phyloP scores from a whole-genome alignment of 1,140 invertebrate species.

The Odontomachus brunneus region DNA sequence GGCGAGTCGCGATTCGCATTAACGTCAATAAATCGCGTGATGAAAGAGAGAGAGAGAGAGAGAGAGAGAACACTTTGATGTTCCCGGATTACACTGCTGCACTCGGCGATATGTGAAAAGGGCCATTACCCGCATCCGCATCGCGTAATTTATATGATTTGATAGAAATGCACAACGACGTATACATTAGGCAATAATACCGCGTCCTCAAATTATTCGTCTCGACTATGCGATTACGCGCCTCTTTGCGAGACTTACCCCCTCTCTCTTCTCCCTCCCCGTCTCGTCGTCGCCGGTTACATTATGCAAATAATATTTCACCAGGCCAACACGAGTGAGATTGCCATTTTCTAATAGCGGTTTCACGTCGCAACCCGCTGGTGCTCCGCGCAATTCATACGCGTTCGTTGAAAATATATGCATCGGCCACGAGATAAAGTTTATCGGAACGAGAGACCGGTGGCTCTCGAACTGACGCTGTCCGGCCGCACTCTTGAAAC shows the following conservation, averaged over 20 bases:
- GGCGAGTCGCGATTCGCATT: no score
- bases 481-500: not conserved
- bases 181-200: not conserved
- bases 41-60: no score
- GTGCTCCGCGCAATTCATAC: not conserved
- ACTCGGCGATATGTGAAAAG: not conserved
- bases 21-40: no score
- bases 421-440: slow-evolving; percentile 30
- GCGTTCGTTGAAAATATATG: not conserved
- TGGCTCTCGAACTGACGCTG: not conserved
- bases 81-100: not conserved
- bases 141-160: not conserved
- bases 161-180: not conserved
- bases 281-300: not conserved
- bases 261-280: no score
- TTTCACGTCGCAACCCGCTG: slow-evolving; percentile 12
- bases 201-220: slow-evolving; percentile 7
- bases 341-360: slow-evolving; percentile 34
- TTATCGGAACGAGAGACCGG: slow-evolving; percentile 29
- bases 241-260: slow-evolving; percentile 5
- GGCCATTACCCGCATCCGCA: not conserved
- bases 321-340: slow-evolving; percentile 23
- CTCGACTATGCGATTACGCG: slow-evolving; percentile 19
- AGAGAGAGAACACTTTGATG: not conserved
- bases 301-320: slow-evolving; percentile 54